Percentiles rank a stretch among this genome's conserved stretches.
Conservation (phyloP, 2,797 vertebrate species). For the Morelia viridis region DNA sequence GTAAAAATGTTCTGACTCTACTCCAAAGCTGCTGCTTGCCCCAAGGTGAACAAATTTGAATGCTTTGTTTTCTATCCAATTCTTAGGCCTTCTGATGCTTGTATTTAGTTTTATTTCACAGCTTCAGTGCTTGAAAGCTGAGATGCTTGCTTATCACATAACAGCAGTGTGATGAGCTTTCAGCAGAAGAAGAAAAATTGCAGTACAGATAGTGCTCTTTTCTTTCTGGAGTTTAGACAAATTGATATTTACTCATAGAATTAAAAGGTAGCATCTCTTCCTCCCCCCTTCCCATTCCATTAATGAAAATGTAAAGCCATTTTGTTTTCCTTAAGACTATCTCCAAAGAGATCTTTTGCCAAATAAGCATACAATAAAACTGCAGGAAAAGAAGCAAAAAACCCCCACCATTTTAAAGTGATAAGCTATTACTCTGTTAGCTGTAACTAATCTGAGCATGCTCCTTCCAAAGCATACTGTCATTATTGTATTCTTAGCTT, state of each 20-base stretch:
- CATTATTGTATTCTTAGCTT: background rate
- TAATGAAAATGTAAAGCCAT: conserved; percentile 32
- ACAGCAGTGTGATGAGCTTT: conserved; percentile 55
- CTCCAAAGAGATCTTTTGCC: conserved; percentile 1
- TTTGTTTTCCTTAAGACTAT: conserved; percentile 28
- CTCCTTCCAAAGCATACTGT: background rate
- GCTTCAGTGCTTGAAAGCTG: conserved; percentile 46
- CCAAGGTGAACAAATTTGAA: conserved; percentile 26
- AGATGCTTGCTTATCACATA: conserved; percentile 57
- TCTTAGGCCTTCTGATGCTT: conserved; percentile 36
- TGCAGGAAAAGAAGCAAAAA: background rate
- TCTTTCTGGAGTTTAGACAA: conserved; percentile 32
- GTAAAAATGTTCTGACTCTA: background rate
- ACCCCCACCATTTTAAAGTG: conserved; percentile 17
- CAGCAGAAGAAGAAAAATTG: conserved; percentile 46
- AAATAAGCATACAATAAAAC: background rate
- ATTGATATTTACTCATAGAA: conserved; percentile 42
- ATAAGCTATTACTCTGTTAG: conserved; percentile 18
- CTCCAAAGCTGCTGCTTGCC: background rate
- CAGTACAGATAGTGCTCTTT: conserved; percentile 24
- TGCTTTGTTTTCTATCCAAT: background rate
- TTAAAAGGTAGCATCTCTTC: conserved; percentile 27
- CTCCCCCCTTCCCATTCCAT: background rate
- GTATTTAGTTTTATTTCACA: conserved; percentile 31
- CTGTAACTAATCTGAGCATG: conserved; percentile 31